Evolutionary conservation across 2,113 vertebrate species (phyloP).

Genomic region (Phoenicopterus ruber): DNA sequence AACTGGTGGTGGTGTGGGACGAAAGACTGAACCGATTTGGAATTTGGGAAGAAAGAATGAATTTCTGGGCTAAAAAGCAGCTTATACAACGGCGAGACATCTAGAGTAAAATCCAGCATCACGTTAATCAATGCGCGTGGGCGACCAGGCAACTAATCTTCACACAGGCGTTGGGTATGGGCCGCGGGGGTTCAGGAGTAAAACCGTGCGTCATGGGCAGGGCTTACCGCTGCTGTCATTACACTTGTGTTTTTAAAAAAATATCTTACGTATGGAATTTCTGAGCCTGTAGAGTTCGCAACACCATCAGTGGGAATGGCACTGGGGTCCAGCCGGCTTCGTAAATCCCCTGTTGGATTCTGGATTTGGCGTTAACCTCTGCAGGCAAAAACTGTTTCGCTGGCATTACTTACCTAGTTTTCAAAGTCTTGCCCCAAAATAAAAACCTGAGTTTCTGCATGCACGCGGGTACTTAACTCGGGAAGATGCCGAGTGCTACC

Average conservation of each 20-base stretch:
- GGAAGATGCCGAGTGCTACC: not conserved
- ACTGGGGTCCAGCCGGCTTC: not conserved
- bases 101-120: not conserved
- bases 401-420: not conserved
- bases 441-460: not conserved
- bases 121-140: not conserved
- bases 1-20: not conserved
- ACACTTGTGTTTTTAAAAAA: not conserved
- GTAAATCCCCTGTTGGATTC: not conserved
- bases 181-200: not conserved
- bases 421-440: not conserved
- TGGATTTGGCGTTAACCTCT: not conserved
- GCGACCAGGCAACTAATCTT: not conserved
- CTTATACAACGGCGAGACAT: not conserved
- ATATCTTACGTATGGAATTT: not conserved
- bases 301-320: not conserved
- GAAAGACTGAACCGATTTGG: not conserved
- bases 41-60: not conserved
- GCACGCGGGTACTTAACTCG: not conserved
- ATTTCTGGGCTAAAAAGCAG: not conserved
- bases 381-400: not conserved
- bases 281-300: not conserved
- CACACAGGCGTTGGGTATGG: fast-evolving
- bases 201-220: not conserved
- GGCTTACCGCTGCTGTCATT: not conserved